Evolutionary conservation across 2,888 invertebrate species (phyloP).

Genomic region (Anthrax anthrax): DNA sequence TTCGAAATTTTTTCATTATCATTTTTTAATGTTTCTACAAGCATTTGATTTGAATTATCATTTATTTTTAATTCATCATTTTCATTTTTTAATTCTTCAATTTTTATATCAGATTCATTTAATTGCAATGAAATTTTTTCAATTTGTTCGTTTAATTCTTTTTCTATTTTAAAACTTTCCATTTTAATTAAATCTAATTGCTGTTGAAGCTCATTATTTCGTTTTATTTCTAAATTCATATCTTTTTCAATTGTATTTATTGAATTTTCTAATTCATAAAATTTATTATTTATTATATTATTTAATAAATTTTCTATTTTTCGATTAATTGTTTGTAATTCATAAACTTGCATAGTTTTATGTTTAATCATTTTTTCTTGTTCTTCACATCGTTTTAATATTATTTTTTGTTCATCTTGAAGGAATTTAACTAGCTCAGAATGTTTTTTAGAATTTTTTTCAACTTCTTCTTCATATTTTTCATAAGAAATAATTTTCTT

Average conservation of each 20-base stretch:
- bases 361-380: neutral
- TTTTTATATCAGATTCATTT: constrained; percentile 19
- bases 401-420: neutral
- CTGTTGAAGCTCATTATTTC: neutral
- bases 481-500: no score
- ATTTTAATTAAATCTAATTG: neutral
- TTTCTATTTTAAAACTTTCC: neutral
- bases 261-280: neutral
- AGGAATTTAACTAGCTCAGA: neutral
- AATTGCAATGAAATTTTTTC: constrained; percentile 20
- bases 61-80: constrained; percentile 14
- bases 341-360: neutral
- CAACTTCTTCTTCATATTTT: neutral
- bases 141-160: constrained; percentile 11
- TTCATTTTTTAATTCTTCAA: constrained; percentile 17
- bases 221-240: neutral
- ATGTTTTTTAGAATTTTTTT: neutral
- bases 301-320: no score
- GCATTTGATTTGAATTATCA: constrained; percentile 9
- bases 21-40: constrained; percentile 17
- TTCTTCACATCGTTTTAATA: neutral
- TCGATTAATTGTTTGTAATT: neutral
- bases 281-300: no score
- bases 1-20: neutral
- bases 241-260: neutral